These are phyloP conservation scores for Tragelaphus scriptus DNA, from an alignment of 2,113 vertebrate species.

Conservation along the genomic window DNA sequence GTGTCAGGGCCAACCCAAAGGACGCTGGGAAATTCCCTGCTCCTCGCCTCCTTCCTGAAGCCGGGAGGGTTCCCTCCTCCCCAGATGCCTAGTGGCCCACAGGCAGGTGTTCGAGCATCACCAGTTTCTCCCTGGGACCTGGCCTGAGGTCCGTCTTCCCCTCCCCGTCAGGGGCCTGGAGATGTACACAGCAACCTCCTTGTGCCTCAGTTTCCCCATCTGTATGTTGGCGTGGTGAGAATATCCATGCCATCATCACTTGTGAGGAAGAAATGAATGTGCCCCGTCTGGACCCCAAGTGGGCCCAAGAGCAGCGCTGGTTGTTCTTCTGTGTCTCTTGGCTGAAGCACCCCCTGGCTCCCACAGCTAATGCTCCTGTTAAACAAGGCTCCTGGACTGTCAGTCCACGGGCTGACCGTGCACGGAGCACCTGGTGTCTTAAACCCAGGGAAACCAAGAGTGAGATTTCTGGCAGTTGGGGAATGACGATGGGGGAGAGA, in stretches of 20 bases:
- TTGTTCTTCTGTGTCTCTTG: not conserved
- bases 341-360: too few relatives aligned
- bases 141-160: not conserved
- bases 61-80: not conserved
- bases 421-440: not conserved
- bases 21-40: not conserved
- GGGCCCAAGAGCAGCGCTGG: not conserved
- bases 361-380: not conserved
- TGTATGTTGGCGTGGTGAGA: not conserved
- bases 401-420: fast-evolving
- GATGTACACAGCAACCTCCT: not conserved
- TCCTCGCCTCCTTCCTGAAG: not conserved
- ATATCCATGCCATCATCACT: too few relatives aligned
- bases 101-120: too few relatives aligned
- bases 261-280: not conserved
- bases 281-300: not conserved
- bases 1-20: not conserved
- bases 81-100: not conserved
- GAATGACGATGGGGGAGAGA: not conserved
- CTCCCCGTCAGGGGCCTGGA: not conserved
- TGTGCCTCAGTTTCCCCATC: not conserved
- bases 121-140: not conserved
- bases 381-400: not conserved
- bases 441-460: not conserved
- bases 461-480: not conserved